Evolutionary conservation across 1,140 invertebrate genomes (phyloP), one percentile per base, ranked within the genome.

Genomic region (Drosophila athabasca): DNA sequence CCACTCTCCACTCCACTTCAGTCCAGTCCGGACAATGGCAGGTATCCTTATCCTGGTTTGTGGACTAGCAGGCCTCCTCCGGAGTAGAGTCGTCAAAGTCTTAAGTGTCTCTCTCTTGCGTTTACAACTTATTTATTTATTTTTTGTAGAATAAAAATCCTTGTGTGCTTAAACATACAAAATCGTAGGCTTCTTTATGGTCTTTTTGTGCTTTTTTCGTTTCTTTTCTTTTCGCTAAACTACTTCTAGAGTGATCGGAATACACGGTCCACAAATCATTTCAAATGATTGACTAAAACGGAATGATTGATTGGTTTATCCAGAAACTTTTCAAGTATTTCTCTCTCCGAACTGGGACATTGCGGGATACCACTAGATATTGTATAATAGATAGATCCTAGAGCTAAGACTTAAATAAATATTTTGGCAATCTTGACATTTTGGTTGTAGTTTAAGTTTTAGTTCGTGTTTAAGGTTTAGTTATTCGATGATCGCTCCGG

Each of bases 401-500:
- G 0, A 11, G 17, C 52, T 74, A 65, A 0, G 6, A 2, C 48
- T 46, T 72, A 81, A 58, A 68, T 80, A 74, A 77, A 74, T 87
- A 71, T 65, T 88, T 88, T 72, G 70, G 75, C 78, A 79, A 84
- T 64, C 41, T 68, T 77, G 49, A 51, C 46, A 57, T 51, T 80
- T 90, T 78, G 73, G 66, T 84, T 50, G 66, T 41, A 17, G 44
- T 66, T 31, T 71, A 59, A 51, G 3, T 54, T 53, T 57, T 52
- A 65, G 9, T 11, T 55, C 11, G 45, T 6, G 17, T 22, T 7
- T n/a, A 26, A n/a, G 11, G 13, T 41, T 88, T 72, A 91, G 53
- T 91, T 91, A 90, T 91, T 91, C 80, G 90, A 90, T 54, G 90
- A 78, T 31, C 90, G 76, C 51, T 92, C 91, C 19, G 90, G 87